Evolutionary conservation across 2,113 vertebrate species (phyloP).

Genomic region (Shinisaurus crocodilurus): DNA sequence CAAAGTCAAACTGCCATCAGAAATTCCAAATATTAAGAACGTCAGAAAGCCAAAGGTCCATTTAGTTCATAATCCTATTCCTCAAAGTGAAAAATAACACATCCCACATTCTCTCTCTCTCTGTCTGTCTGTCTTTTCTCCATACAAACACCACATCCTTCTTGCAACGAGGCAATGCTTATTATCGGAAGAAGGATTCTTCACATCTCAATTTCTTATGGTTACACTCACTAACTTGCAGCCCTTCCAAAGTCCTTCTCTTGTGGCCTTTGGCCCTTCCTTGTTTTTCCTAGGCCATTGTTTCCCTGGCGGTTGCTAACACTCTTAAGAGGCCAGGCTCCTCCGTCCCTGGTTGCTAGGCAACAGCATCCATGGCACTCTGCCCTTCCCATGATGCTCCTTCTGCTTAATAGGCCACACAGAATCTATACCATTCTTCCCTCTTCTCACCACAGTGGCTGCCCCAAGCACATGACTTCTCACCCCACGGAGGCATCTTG

Average conservation of each 20-base stretch:
- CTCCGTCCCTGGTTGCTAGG: background rate
- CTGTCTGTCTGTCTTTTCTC: background rate
- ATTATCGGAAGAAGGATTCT: background rate
- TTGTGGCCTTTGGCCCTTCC: background rate
- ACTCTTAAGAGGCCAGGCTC: background rate
- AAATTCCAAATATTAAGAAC: background rate
- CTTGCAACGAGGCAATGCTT: background rate
- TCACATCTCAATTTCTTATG: background rate
- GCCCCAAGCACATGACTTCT: background rate
- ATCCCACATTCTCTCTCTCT: background rate
- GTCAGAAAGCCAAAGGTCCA: background rate
- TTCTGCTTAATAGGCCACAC: background rate
- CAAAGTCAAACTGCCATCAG: conserved; percentile 78
- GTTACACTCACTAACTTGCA: background rate
- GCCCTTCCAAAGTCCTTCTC: background rate
- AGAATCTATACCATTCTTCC: background rate
- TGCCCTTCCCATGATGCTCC: background rate
- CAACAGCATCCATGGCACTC: background rate
- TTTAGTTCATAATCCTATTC: background rate
- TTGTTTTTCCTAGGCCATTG: background rate
- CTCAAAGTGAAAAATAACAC: background rate
- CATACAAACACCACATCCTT: background rate
- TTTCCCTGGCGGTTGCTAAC: background rate
- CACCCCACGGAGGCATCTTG: no score
- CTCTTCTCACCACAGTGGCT: background rate